A percentile compares a stretch with the other conserved stretches of the same genome.
phyloP scores from a whole-genome alignment of 2,113 vertebrate species.

The Dasypus novemcinctus region DNA sequence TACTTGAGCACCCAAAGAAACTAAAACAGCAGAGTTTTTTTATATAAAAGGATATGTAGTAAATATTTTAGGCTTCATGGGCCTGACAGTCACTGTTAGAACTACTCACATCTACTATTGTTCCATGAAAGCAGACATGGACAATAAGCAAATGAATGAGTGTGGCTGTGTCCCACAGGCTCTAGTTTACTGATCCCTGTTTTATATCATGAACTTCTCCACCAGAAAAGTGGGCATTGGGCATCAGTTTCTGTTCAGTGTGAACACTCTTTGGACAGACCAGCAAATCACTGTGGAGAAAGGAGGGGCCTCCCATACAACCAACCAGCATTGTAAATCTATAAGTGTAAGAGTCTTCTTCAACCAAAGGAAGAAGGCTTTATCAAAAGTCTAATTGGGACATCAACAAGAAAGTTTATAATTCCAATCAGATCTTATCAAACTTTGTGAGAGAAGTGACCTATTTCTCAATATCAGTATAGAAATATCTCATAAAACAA shows the following conservation, averaged over 20 bases:
- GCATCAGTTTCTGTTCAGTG: background rate
- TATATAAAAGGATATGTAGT: background rate
- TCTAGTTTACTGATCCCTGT: background rate
- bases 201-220: background rate
- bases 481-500: constrained; percentile 48
- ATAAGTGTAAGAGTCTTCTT: too few species aligned
- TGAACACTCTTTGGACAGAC: background rate
- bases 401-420: background rate
- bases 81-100: background rate
- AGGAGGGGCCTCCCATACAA: background rate
- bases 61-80: background rate
- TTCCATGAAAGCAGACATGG: background rate
- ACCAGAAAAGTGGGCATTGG: background rate
- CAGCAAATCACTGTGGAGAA: background rate
- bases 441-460: constrained; percentile 7
- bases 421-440: background rate
- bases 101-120: background rate
- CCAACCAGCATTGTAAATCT: accelerated
- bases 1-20: too few species aligned
- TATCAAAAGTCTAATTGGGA: background rate
- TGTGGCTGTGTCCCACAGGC: background rate
- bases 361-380: background rate
- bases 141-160: background rate
- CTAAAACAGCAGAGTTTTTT: background rate
- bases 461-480: constrained; percentile 53